Evolutionary conservation across 2,888 invertebrate genomes (phyloP).

Genomic region (Helicoverpa assulta): DNA sequence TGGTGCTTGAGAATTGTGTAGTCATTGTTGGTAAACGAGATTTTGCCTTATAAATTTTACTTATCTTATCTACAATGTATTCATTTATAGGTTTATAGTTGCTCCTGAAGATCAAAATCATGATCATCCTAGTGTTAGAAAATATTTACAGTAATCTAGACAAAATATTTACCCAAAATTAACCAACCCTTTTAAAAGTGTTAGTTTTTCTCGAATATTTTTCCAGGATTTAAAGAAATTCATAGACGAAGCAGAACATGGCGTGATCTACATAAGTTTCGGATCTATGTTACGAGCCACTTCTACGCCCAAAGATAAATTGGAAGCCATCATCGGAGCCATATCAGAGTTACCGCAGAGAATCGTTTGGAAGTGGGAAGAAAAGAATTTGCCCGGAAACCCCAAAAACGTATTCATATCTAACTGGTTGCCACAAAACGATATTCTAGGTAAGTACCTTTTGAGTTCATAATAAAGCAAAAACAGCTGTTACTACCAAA

Average conservation of each 20-base stretch:
- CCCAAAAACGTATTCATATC: conserved; percentile 90
- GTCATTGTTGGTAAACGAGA: neutral
- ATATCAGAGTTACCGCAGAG: conserved; percentile 91
- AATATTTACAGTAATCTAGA: too few relatives aligned
- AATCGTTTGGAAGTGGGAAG: conserved; percentile 94
- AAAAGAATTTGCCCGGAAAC: conserved; percentile 88
- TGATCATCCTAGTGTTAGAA: too few relatives aligned
- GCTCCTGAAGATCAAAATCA: too few relatives aligned
- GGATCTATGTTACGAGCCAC: conserved; percentile 93
- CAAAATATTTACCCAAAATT: too few relatives aligned
- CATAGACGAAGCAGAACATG: conserved; percentile 91
- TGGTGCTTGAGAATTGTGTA: neutral
- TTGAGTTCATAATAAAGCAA: neutral
- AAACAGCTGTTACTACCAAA: neutral
- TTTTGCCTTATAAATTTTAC: neutral
- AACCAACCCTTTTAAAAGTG: too few relatives aligned
- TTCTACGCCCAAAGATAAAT: conserved; percentile 90
- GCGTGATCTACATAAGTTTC: conserved; percentile 94
- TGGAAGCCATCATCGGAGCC: conserved; percentile 90
- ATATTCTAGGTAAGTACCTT: conserved; percentile 89
- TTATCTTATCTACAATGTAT: neutral
- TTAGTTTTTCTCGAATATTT: neutral
- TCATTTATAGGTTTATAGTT: too few relatives aligned
- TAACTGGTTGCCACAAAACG: conserved; percentile 93
- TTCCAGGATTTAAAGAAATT: conserved; percentile 91